Evolutionary conservation across 2,113 vertebrate genomes (phyloP).

Genomic region (Heptranchias perlo): DNA sequence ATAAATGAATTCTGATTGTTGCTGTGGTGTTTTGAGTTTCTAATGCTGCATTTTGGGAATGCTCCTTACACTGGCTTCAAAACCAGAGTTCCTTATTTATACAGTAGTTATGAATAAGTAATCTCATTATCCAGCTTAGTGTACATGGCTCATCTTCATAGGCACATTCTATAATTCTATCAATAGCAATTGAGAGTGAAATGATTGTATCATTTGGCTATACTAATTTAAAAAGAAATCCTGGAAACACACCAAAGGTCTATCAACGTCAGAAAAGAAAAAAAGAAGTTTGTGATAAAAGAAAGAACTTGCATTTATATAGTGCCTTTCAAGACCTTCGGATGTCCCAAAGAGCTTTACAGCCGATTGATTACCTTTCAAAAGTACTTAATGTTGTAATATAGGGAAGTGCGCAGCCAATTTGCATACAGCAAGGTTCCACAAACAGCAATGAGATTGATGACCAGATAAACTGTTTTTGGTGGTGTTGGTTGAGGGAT

Average conservation of each 20-base stretch:
- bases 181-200: neutral
- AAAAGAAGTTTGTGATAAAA: neutral
- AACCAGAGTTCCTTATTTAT: neutral
- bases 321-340: neutral
- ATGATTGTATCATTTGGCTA: neutral
- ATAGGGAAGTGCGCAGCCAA: neutral
- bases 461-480: neutral
- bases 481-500: neutral
- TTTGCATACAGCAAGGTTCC: neutral
- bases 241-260: neutral
- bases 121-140: neutral
- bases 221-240: neutral
- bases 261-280: neutral
- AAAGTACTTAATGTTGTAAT: neutral
- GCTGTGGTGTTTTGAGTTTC: neutral
- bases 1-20: slow-evolving; percentile 21
- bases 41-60: neutral
- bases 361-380: neutral
- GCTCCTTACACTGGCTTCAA: neutral
- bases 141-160: neutral
- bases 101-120: neutral
- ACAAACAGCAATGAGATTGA: neutral
- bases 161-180: neutral
- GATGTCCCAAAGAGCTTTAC: neutral
- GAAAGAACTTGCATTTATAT: neutral